Conservation (phyloP, 2,888 invertebrate genomes). For the Chrysolina americana region DNA sequence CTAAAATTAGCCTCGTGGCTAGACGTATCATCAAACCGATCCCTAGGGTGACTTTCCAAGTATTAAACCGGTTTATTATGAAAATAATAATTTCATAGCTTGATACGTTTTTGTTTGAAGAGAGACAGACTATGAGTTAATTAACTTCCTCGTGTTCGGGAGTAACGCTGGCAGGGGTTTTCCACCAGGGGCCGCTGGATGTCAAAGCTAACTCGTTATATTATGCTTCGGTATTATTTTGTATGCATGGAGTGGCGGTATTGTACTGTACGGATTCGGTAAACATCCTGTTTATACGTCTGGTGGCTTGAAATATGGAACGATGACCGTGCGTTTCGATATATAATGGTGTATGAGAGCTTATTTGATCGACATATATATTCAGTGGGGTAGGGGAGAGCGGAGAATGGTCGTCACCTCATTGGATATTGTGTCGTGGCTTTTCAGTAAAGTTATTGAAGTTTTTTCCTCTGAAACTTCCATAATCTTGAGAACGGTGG, state of each 20-base stretch:
- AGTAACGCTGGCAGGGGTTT: conserved; percentile 52
- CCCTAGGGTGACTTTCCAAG: conserved; percentile 44
- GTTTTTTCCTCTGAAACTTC: too few relatives aligned
- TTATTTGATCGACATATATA: background rate
- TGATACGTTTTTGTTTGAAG: conserved; percentile 63
- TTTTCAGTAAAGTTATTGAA: too few relatives aligned
- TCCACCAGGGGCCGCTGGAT: background rate
- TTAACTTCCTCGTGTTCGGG: conserved; percentile 62
- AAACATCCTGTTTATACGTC: background rate
- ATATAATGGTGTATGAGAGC: too few relatives aligned
- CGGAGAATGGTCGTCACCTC: too few relatives aligned
- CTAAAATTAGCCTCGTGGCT: background rate
- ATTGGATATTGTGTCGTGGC: too few relatives aligned
- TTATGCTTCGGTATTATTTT: conserved; percentile 39
- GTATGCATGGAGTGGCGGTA: conserved; percentile 47
- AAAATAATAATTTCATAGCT: conserved; percentile 63
- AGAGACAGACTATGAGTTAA: conserved; percentile 62
- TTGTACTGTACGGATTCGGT: background rate
- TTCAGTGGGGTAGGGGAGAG: background rate
- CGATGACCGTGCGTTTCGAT: background rate
- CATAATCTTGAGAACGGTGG: too few relatives aligned
- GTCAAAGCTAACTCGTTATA: background rate
- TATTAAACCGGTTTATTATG: conserved; percentile 50
- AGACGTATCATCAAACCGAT: conserved; percentile 40
- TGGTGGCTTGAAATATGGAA: conserved; percentile 12